Base-by-base conservation (phyloP, 2,113 vertebrate species). In the Gasterosteus aculeatus region DNA sequence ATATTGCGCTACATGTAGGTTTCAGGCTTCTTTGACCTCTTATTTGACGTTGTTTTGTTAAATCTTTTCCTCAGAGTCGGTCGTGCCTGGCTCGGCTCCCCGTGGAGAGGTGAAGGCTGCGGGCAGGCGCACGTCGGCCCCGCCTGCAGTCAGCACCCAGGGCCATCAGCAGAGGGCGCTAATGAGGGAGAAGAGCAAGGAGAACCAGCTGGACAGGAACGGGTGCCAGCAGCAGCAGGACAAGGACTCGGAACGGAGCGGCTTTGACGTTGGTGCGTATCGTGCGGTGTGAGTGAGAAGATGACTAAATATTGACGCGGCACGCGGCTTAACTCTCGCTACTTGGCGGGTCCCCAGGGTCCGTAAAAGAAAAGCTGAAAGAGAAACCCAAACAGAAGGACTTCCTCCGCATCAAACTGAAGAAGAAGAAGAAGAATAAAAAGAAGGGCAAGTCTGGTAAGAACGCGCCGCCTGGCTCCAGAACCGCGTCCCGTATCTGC, bases 391-490 rank as follows among this genome's bases (percentile, higher is more conserved):
- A 95, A 91, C 93, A 93, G 77, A 96, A 94, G 92, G 95, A 96
- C 81, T 95, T 92, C 87, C 95, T 96, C 66, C 95, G 93, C 82
- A 94, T 97, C 44, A 98, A 97, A 84, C 93, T 97, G 64, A 98
- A 97, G 94, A 98, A 97, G 82, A 97, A 95, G 91, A 98, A 96
- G 89, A 96, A 95, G 82, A 98, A 26, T 26, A 26, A 95, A 89
- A 98, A 95, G 94, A 96, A 94, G 90, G 86, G 86, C 51, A 96
- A 96, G 87, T 93, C 94, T 81, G 97, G 97, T 99, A 95, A 96
- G 91, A 78, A 75, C 42, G 42, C 60, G 18, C 57, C 58, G 10
- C 59, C 58, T 71, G 54, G 7, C 73, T 42, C 47, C n/a, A 4
- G 81, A 26, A 46, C 56, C 64, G 22, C 78, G 49, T 71, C 19